Evolutionary conservation across 1,140 invertebrate species (phyloP).

Genomic region (Scaptodrosophila lebanonensis): DNA sequence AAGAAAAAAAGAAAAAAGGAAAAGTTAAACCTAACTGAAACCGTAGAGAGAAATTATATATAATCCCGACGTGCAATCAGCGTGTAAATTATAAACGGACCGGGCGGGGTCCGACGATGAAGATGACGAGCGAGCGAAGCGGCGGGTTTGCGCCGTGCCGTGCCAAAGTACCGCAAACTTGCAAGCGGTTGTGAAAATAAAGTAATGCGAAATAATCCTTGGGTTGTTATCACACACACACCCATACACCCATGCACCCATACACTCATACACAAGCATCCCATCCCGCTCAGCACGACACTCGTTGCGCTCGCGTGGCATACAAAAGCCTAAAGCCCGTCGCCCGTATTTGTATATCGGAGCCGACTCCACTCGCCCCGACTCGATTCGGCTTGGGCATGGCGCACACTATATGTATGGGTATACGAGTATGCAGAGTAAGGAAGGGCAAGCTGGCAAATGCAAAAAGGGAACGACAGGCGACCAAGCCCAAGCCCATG

Average conservation of each 20-base stretch:
- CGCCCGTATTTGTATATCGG: conserved; percentile 25
- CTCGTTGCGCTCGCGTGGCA: conserved; percentile 44
- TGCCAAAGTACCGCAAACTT: conserved; percentile 68
- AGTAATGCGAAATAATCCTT: conserved; percentile 74
- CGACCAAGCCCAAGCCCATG: conserved; percentile 5
- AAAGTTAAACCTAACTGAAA: conserved; percentile 27
- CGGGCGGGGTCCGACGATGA: conserved; percentile 7
- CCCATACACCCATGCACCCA: conserved; percentile 30
- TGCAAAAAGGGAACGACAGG: conserved; percentile 63
- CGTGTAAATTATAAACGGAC: conserved; percentile 70
- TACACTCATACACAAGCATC: neutral
- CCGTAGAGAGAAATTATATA: conserved; percentile 63
- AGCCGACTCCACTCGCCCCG: no score
- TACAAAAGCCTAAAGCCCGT: conserved; percentile 63
- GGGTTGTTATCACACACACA: conserved; percentile 67
- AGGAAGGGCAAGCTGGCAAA: conserved; percentile 45
- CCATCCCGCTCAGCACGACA: conserved; percentile 44
- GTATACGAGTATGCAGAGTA: neutral
- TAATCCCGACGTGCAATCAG: conserved; percentile 69
- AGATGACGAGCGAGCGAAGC: conserved; percentile 8
- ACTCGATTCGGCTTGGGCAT: no score
- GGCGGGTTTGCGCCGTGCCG: conserved; percentile 24
- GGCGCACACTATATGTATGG: neutral
- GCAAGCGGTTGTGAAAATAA: conserved; percentile 70
- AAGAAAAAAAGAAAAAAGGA: neutral